These are phyloP conservation scores for Sminthopsis crassicaudata DNA, from an alignment of 2,113 vertebrate species.

Conservation along the genomic window DNA sequence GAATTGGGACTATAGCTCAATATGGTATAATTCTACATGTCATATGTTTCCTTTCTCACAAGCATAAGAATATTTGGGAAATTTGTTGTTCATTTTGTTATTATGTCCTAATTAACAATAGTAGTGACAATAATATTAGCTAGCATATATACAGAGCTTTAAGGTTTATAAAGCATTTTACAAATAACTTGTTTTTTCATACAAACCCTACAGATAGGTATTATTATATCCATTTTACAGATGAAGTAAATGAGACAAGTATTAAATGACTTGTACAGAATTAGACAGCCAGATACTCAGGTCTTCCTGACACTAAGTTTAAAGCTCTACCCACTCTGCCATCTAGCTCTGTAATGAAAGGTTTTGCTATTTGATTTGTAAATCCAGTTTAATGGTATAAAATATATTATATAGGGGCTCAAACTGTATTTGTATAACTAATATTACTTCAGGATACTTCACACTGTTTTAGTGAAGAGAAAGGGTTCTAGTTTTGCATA, in stretches of 20 bases:
- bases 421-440: background rate
- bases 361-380: background rate
- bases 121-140: background rate
- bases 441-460: background rate
- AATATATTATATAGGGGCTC: background rate
- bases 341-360: background rate
- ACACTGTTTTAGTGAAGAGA: background rate
- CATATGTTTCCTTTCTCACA: background rate
- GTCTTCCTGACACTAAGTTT: background rate
- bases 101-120: background rate
- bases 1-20: background rate
- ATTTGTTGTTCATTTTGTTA: background rate
- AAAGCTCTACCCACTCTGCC: background rate
- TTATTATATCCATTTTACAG: background rate
- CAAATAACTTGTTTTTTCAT: background rate
- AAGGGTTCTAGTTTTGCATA: background rate
- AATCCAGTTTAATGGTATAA: background rate
- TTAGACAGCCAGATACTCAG: background rate
- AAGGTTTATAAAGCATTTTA: background rate
- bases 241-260: background rate
- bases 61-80: background rate
- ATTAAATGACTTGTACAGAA: background rate
- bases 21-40: background rate
- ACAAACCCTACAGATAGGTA: background rate
- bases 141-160: background rate